A percentile compares a stretch with the other conserved stretches of the same genome.
These are phyloP conservation scores for Cerastoderma edule DNA, from an alignment of 2,888 invertebrate species.

Conservation along the genomic window DNA sequence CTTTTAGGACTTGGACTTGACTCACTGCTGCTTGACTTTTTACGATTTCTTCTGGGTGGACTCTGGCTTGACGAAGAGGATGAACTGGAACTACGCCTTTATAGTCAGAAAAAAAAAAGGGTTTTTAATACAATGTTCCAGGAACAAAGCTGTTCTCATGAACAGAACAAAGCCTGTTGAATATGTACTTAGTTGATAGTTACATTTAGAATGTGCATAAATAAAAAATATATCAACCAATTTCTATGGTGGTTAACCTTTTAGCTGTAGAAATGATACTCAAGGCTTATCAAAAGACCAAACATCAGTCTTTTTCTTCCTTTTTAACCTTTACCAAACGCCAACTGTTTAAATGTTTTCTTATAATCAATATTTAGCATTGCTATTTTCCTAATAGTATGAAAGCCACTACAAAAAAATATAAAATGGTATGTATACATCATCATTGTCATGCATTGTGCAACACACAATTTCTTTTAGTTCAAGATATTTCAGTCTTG, in stretches of 20 bases:
- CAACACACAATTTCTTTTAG: no score
- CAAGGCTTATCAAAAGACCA: no score
- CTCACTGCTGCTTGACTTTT: conserved; percentile 57
- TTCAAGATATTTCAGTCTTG: no score
- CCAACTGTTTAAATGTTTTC: no score
- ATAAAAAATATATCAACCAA: not conserved
- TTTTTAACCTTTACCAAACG: no score
- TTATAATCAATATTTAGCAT: no score
- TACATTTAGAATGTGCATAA: not conserved
- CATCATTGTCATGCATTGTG: no score
- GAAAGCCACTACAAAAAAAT: no score
- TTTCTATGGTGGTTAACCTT: not conserved
- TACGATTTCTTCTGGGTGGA: conserved; percentile 38
- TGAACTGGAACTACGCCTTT: conserved; percentile 45
- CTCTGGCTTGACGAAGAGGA: conserved; percentile 41
- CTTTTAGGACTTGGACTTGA: conserved; percentile 46
- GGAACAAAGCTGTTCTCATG: not conserved
- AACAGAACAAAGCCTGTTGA: not conserved
- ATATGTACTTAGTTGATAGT: not conserved
- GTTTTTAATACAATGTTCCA: not conserved
- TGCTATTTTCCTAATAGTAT: no score
- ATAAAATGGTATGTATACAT: no score
- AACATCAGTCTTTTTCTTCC: no score
- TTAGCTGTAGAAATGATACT: no score
- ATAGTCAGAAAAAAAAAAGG: not conserved